Base-by-base conservation (phyloP, 2,888 invertebrate genomes). In the Tinea trinotella region DNA sequence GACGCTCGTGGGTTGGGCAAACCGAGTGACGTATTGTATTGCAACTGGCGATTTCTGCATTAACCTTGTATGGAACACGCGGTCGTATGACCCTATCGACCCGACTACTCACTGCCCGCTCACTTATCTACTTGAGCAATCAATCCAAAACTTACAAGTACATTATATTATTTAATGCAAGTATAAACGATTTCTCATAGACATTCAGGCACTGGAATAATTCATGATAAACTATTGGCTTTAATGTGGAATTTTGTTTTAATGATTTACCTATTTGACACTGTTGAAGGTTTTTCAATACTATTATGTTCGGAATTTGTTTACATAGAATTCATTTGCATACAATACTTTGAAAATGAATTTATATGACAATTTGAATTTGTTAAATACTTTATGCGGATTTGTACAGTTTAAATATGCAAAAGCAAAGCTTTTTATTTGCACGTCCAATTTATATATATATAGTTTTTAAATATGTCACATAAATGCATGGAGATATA, bases 11-110 rank as follows among this genome's bases (percentile, higher is more conserved):
- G 30, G 30, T 30, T 30, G 30, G 3, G 30, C 30, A 30, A 30
- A 2, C 22, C 30, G 30, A 30, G 30, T 30, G 30, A 30, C 30
- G 30, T 30, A 30, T 30, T 2, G 30, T 10, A 10, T 30, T 65
- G 69, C 63, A 58, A 60, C 64, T 65, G 66, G 63, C 59, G 61
- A 61, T 68, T 67, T 65, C 67, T 67, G 67, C 64, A 61, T 58
- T 70, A 68, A 71, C 76, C 76, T 76, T 76, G 76, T 66, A 64
- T 63, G 61, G 34, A 52, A 62, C 63, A 60, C 63, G 61, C 59
- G 57, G 59, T 54, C 56, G 57, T 55, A 40, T 36, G 57, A 53
- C 53, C 52, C 53, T 3, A 3, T 13, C 53, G 53, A 53, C 53
- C 53, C 53, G 22, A 12, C n/a, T n/a, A n/a, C 40, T 13, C 56